phyloP scores from a whole-genome alignment of 2,888 invertebrate species.

The Papilio elwesi region DNA sequence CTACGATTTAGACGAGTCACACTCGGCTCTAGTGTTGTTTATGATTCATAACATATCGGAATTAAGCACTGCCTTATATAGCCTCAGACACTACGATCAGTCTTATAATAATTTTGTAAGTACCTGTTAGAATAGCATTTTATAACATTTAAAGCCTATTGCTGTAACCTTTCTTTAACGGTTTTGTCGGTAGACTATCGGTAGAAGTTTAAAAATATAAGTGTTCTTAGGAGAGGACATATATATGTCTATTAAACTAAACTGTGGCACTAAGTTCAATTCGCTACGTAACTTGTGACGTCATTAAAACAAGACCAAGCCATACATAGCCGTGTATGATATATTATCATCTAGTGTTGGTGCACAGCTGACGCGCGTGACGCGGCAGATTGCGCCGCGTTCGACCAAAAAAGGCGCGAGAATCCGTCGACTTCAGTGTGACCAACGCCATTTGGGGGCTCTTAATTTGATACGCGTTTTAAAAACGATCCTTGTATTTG shows the following conservation, averaged over 20 bases:
- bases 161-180: too few relatives aligned
- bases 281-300: conserved; percentile 63
- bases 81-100: conserved; percentile 10
- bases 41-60: conserved; percentile 30
- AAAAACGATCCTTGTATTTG: background rate
- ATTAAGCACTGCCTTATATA: conserved; percentile 31
- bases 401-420: conserved; percentile 59
- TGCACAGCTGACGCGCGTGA: conserved; percentile 75
- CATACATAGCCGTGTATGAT: conserved; percentile 80
- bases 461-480: conserved; percentile 7
- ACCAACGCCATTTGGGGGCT: conserved; percentile 44
- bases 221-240: background rate
- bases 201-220: background rate
- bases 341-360: conserved; percentile 69
- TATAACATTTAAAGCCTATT: background rate
- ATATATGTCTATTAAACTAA: too few relatives aligned
- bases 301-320: conserved; percentile 73
- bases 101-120: conserved; percentile 10
- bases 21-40: conserved; percentile 25
- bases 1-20: conserved; percentile 40
- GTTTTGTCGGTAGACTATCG: background rate
- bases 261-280: background rate
- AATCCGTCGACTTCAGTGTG: conserved; percentile 49
- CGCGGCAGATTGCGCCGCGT: conserved; percentile 57
- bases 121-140: background rate